A percentile compares a stretch with the other conserved stretches of the same genome.
Evolutionary conservation across 2,113 vertebrate species (phyloP).

Genomic region (Nematolebias whitei): DNA sequence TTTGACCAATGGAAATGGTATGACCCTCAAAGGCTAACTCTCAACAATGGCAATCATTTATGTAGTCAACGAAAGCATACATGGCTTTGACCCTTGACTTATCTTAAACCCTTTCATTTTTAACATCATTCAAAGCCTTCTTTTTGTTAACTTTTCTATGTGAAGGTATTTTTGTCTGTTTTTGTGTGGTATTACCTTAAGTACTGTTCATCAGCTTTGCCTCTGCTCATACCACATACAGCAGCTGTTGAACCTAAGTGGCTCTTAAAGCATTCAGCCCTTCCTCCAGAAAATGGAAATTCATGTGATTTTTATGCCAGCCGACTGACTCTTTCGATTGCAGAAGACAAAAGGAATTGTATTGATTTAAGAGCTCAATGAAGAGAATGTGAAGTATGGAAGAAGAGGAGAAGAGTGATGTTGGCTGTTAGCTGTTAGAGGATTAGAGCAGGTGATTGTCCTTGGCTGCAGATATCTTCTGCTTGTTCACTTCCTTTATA

Average conservation of each 20-base stretch:
- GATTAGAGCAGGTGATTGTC: slow-evolving; percentile 36
- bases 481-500: neutral
- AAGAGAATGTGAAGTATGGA: slow-evolving; percentile 31
- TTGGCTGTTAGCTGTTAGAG: slow-evolving; percentile 2
- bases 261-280: slow-evolving; percentile 59
- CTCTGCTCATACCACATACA: slow-evolving; percentile 50
- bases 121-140: neutral
- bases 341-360: slow-evolving; percentile 38
- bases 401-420: slow-evolving; percentile 12
- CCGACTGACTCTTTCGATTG: slow-evolving; percentile 43
- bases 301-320: slow-evolving; percentile 16
- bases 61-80: neutral
- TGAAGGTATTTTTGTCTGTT: slow-evolving; percentile 15
- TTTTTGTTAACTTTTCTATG: slow-evolving; percentile 23
- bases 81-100: slow-evolving; percentile 4
- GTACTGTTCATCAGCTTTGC: slow-evolving; percentile 42
- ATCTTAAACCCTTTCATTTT: neutral
- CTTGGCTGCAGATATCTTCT: slow-evolving; percentile 9
- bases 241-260: slow-evolving; percentile 37
- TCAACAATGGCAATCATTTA: slow-evolving; percentile 4
- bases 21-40: neutral
- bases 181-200: slow-evolving; percentile 22
- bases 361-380: slow-evolving; percentile 39
- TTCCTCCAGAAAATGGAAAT: slow-evolving; percentile 41
- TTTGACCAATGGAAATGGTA: slow-evolving; percentile 26